Percentiles rank a stretch among this genome's conserved stretches.
phyloP scores from a whole-genome alignment of 2,113 vertebrate genomes.

The Otolemur garnettii region DNA sequence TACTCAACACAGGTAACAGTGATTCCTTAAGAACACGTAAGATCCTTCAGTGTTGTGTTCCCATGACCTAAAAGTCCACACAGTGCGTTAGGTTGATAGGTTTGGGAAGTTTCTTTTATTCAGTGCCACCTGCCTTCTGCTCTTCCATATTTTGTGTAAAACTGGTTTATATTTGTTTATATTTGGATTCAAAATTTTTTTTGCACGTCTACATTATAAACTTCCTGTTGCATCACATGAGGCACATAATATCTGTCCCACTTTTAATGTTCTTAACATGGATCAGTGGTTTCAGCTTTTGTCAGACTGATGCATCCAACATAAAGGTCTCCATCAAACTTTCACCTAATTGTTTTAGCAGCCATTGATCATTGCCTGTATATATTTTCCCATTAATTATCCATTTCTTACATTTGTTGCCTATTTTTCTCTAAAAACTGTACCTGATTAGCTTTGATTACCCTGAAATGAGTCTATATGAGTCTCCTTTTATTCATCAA shows the following conservation, averaged over 20 bases:
- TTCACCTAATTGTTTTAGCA: neutral
- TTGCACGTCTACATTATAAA: neutral
- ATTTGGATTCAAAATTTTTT: neutral
- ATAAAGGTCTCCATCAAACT: neutral
- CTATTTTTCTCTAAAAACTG: neutral
- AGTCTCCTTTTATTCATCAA: neutral
- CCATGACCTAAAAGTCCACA: neutral
- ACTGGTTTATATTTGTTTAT: neutral
- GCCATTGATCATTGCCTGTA: neutral
- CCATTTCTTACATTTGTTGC: neutral
- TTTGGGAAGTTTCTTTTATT: neutral
- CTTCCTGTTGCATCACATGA: neutral
- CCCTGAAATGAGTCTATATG: neutral
- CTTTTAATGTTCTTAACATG: neutral
- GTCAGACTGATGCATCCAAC: neutral
- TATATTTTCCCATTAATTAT: neutral
- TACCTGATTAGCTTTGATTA: neutral
- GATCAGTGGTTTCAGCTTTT: neutral
- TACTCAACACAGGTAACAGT: neutral
- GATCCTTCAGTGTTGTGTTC: neutral
- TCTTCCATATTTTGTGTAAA: neutral
- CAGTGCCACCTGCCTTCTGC: neutral
- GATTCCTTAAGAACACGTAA: neutral
- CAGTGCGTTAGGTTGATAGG: neutral
- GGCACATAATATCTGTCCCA: neutral